Percentiles rank a stretch among this genome's conserved stretches.
Evolutionary conservation across 37 sponge, comb jelly and placozoan genomes (phyloP).

Genomic region (Chondrilla cf. caribensis): DNA sequence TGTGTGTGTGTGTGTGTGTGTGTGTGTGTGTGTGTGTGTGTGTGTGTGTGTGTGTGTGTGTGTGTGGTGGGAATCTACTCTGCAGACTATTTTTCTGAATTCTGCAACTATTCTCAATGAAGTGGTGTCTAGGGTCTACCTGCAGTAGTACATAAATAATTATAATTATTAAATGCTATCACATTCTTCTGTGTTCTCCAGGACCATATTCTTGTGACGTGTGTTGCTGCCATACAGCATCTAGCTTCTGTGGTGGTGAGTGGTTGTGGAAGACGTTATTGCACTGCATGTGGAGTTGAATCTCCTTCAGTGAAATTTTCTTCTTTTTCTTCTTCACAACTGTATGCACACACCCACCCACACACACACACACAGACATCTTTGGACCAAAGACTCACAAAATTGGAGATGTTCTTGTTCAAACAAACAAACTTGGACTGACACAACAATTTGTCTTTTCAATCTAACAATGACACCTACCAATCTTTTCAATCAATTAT

Average conservation of each 20-base stretch:
- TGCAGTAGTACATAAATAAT: constrained; percentile 29
- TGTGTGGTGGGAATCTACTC: neutral
- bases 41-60: neutral
- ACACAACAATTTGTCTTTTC: too few relatives aligned
- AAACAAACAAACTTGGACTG: too few relatives aligned
- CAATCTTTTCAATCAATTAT: too few relatives aligned
- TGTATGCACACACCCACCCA: neutral
- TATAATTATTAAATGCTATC: constrained; percentile 24
- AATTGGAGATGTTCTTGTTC: neutral
- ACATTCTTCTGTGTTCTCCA: neutral
- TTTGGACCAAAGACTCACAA: constrained; percentile 3
- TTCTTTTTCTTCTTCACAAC: too few relatives aligned
- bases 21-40: neutral
- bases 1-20: too few relatives aligned
- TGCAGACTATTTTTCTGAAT: too few relatives aligned
- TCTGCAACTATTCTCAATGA: too few relatives aligned
- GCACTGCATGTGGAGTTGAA: neutral
- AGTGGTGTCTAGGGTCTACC: too few relatives aligned
- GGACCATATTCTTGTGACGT: constrained; percentile 87
- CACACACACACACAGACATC: neutral
- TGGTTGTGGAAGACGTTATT: neutral
- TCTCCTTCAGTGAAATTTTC: too few relatives aligned
- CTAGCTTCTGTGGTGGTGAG: constrained; percentile 65
- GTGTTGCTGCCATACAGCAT: constrained; percentile 91
- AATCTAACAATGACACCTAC: too few relatives aligned